A percentile compares a stretch with the other conserved stretches of the same genome.
These are phyloP conservation scores for Propithecus perrieri DNA, from an alignment of 2,797 vertebrate genomes.

Conservation along the genomic window DNA sequence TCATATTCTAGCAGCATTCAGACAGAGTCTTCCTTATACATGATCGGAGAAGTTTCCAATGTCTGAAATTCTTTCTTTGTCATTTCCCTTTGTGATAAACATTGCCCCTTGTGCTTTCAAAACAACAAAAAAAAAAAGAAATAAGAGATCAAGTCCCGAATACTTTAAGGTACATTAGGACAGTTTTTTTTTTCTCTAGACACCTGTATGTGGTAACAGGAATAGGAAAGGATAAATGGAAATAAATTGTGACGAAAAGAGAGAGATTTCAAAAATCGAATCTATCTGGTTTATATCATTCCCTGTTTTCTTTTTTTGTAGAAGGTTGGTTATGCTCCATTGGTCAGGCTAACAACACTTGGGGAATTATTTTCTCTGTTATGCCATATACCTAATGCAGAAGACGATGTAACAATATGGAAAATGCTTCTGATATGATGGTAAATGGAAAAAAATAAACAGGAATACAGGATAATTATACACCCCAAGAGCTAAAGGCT, in stretches of 20 bases:
- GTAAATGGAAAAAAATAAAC: background rate
- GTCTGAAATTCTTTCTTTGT: background rate
- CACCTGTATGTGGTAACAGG: background rate
- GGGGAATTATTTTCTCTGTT: constrained; percentile 35
- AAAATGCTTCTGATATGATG: background rate
- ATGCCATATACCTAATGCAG: background rate
- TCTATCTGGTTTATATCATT: background rate
- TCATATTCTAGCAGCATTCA: background rate
- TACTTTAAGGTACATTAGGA: background rate
- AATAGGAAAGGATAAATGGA: background rate
- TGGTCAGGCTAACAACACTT: background rate
- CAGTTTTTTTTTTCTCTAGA: background rate
- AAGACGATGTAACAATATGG: background rate
- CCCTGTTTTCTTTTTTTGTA: background rate
- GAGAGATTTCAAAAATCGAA: background rate
- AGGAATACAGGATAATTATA: background rate
- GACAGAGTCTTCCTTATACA: background rate
- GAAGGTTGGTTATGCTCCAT: background rate
- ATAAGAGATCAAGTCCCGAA: background rate
- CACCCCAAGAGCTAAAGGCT: background rate
- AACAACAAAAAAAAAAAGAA: background rate
- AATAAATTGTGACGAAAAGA: background rate
- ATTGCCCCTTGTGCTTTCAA: background rate
- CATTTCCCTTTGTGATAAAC: background rate
- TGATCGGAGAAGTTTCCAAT: background rate